phyloP scores from a whole-genome alignment of 2,113 vertebrate species.

The Speoplatyrhinus poulsoni region DNA sequence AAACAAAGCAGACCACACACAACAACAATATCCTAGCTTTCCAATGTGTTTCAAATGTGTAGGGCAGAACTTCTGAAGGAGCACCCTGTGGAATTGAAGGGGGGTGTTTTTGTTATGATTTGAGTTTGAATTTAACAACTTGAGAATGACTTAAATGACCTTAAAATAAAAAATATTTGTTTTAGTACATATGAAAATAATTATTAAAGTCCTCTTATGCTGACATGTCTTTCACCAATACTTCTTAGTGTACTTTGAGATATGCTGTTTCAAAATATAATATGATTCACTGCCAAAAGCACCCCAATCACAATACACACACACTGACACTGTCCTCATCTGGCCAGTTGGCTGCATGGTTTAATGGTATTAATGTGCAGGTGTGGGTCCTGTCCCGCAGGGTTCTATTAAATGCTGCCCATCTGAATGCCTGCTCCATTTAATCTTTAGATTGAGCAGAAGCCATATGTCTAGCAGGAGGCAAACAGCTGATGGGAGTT shows the following conservation, averaged over 20 bases:
- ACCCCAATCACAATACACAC: constrained; percentile 43
- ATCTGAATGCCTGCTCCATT: constrained; percentile 67
- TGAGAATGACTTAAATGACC: no score
- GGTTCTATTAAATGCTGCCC: constrained; percentile 79
- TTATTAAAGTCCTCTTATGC: constrained; percentile 30
- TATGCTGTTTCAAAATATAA: constrained; percentile 41
- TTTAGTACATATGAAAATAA: constrained; percentile 11
- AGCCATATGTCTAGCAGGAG: constrained; percentile 83
- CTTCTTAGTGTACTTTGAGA: no score
- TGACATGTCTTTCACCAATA: no score
- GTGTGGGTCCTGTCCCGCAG: constrained; percentile 78
- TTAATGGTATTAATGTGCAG: constrained; percentile 75
- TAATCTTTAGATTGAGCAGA: constrained; percentile 78
- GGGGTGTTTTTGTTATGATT: no score
- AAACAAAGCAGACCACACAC: no score
- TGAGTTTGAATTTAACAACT: no score
- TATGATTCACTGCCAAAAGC: constrained; percentile 39
- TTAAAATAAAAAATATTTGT: no score
- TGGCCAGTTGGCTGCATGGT: constrained; percentile 58
- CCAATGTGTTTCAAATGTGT: no score
- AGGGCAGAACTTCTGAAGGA: no score
- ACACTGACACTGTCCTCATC: constrained; percentile 56
- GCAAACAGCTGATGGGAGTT: constrained; percentile 80
- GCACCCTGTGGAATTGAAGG: no score
- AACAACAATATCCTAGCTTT: no score